Percentiles rank a stretch among this genome's conserved stretches.
phyloP scores from a whole-genome alignment of 2,888 invertebrate species.

The Eumacrocentrus americanus region DNA sequence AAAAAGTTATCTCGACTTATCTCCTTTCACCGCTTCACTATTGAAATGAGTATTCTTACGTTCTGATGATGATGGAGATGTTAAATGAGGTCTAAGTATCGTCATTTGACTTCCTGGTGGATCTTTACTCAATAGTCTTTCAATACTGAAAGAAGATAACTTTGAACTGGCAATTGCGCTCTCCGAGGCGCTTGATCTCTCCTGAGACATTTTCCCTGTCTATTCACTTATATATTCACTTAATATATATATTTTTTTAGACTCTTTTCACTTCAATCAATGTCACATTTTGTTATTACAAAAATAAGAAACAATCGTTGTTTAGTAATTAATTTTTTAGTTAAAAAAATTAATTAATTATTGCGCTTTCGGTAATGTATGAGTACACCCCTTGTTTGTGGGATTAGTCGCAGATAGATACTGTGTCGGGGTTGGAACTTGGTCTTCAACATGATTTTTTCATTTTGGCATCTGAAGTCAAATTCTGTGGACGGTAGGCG shows the following conservation, averaged over 20 bases:
- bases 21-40: no score
- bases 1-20: neutral
- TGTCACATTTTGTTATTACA: no score
- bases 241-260: no score
- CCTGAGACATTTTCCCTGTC: conserved; percentile 40
- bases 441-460: conserved; percentile 20
- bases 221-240: no score
- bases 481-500: conserved; percentile 50
- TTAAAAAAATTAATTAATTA: neutral
- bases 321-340: neutral
- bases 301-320: no score
- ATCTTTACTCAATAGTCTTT: conserved; percentile 48
- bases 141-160: conserved; percentile 54
- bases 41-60: conserved; percentile 40
- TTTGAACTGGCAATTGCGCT: conserved; percentile 38
- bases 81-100: conserved; percentile 26
- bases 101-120: conserved; percentile 31
- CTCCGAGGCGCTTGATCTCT: conserved; percentile 30
- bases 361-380: no score
- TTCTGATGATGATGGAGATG: conserved; percentile 33
- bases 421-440: conserved; percentile 28
- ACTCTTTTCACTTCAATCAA: no score
- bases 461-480: conserved; percentile 45
- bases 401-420: conserved; percentile 37
- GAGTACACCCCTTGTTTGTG: conserved; percentile 34